Evolutionary conservation across 2,113 vertebrate genomes (phyloP).

Genomic region (Scolopax mira): DNA sequence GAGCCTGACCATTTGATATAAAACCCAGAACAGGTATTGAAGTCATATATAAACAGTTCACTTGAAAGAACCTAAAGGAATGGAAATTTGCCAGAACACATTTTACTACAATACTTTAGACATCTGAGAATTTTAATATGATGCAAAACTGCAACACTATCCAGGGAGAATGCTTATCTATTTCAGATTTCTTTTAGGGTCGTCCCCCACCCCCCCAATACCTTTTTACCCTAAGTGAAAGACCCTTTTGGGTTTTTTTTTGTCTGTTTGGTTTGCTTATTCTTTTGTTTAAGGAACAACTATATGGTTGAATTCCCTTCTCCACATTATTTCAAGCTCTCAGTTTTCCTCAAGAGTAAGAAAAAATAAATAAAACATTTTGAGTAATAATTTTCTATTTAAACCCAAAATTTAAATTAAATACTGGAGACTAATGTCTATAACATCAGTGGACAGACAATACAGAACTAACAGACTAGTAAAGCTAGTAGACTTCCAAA

Average conservation of each 20-base stretch:
- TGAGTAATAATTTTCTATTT: neutral
- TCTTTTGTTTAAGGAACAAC: neutral
- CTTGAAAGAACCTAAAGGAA: neutral
- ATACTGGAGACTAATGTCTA: neutral
- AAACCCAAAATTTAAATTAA: neutral
- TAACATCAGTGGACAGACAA: neutral
- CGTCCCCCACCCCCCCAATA: neutral
- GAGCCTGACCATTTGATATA: neutral
- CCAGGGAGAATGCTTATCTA: neutral
- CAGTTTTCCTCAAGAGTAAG: neutral
- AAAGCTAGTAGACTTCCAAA: neutral
- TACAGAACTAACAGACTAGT: neutral
- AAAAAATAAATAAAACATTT: neutral
- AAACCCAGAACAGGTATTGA: neutral
- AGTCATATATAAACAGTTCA: neutral
- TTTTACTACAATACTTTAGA: neutral
- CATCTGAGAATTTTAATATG: neutral
- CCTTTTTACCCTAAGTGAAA: neutral
- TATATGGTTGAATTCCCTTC: accelerated
- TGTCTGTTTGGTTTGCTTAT: neutral
- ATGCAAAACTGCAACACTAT: neutral
- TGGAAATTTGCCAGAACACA: neutral
- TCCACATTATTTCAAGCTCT: neutral
- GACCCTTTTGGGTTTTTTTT: neutral
- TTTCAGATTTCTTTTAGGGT: neutral